Percentiles rank a stretch among this genome's conserved stretches.
These are phyloP conservation scores for Zygogramma bicolorata DNA, from an alignment of 2,888 invertebrate genomes.

Conservation along the genomic window DNA sequence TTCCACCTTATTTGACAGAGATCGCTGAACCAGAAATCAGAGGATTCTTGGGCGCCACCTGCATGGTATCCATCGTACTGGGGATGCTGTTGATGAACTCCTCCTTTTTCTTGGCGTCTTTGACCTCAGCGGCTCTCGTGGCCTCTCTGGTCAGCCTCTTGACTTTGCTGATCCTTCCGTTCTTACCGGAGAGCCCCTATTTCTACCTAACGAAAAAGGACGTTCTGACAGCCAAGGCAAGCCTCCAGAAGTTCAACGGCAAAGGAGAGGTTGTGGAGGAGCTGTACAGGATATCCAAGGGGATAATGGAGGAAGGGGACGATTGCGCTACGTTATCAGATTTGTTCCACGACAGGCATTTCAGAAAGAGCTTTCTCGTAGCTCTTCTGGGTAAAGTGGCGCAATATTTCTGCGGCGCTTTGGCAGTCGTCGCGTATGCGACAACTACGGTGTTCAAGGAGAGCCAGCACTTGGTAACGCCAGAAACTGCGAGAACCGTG, in stretches of 20 bases:
- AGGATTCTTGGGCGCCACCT: conserved; percentile 35
- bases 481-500: conserved; percentile 60
- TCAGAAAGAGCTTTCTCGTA: conserved; percentile 57
- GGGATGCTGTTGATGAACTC: conserved; percentile 39
- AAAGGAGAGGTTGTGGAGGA: conserved; percentile 63
- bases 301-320: conserved; percentile 66
- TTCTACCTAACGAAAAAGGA: conserved; percentile 72
- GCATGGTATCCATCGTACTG: conserved; percentile 25
- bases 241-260: conserved; percentile 75
- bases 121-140: conserved; percentile 15
- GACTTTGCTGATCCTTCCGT: conserved; percentile 63
- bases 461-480: conserved; percentile 55
- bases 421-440: conserved; percentile 63
- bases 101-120: conserved; percentile 19
- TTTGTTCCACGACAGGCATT: conserved; percentile 50
- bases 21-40: conserved; percentile 39
- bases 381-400: conserved; percentile 66
- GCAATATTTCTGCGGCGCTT: conserved; percentile 65
- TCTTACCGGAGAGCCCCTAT: conserved; percentile 80
- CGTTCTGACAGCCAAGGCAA: conserved; percentile 71
- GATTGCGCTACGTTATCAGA: conserved; percentile 68
- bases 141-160: conserved; percentile 1
- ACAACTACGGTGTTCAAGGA: conserved; percentile 60
- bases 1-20: conserved; percentile 35
- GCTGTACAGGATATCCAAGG: conserved; percentile 68